phyloP scores from a whole-genome alignment of 1,140 invertebrate genomes.

The Apis florea region DNA sequence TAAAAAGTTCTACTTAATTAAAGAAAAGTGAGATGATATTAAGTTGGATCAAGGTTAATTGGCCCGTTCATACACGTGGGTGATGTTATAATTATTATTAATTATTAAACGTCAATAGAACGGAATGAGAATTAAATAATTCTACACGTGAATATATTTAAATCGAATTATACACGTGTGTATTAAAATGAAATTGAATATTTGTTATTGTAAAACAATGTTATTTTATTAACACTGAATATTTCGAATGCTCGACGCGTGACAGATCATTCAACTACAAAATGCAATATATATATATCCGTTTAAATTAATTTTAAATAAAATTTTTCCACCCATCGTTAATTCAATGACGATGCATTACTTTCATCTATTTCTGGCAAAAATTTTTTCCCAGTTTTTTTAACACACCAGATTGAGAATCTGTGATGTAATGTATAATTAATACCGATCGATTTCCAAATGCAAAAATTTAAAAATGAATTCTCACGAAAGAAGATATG shows the following conservation, averaged over 20 bases:
- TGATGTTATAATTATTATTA: neutral
- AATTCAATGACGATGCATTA: conserved; percentile 19
- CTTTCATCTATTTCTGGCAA: neutral
- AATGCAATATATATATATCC: neutral
- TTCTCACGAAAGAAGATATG: too few species aligned
- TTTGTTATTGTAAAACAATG: neutral
- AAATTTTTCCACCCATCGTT: conserved; percentile 36
- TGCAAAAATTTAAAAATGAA: too few species aligned
- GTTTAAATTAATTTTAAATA: conserved; percentile 42
- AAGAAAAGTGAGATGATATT: neutral
- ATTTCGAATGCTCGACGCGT: neutral
- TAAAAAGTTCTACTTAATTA: conserved; percentile 7
- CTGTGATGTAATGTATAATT: neutral
- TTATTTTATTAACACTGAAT: neutral
- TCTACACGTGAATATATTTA: too few species aligned
- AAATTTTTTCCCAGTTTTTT: neutral
- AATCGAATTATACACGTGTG: neutral
- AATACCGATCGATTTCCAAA: neutral
- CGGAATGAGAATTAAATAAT: neutral
- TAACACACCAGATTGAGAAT: neutral
- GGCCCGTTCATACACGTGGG: too few species aligned
- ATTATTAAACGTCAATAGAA: neutral
- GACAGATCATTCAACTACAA: conserved; percentile 16
- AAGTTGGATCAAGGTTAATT: conserved; percentile 20
- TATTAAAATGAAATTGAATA: neutral